Conservation (phyloP, 2,113 vertebrate species). For the Eidolon helvum region DNA sequence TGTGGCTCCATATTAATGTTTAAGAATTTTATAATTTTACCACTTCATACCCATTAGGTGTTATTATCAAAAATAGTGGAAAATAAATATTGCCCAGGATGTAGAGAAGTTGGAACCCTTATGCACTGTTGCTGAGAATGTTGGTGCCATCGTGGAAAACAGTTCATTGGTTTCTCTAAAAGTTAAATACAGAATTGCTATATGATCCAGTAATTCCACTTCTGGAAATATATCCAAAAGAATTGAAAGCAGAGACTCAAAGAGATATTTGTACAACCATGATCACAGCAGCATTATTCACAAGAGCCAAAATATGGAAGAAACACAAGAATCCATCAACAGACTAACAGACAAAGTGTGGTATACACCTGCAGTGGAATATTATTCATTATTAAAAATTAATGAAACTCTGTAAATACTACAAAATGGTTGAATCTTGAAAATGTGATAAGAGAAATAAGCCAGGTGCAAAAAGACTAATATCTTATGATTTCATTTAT, state of each 20-base stretch:
- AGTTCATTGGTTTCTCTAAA: background rate
- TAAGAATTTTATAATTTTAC: background rate
- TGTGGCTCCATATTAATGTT: background rate
- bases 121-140: background rate
- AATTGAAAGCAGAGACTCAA: background rate
- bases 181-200: background rate
- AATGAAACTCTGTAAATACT: background rate
- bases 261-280: background rate
- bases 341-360: background rate
- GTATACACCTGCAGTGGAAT: background rate
- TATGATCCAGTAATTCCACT: background rate
- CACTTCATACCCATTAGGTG: background rate
- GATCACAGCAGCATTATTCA: background rate
- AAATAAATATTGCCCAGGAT: background rate
- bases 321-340: background rate
- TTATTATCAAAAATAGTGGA: background rate
- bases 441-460: background rate
- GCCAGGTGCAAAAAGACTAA: background rate
- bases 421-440: slow-evolving; percentile 11
- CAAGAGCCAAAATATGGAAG: background rate
- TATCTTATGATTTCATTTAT: background rate
- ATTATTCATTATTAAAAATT: background rate
- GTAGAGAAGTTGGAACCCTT: background rate
- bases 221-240: background rate
- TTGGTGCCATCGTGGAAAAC: background rate